Base-by-base conservation (phyloP, 2,113 vertebrate genomes). In the Rousettus leschenaultii region DNA sequence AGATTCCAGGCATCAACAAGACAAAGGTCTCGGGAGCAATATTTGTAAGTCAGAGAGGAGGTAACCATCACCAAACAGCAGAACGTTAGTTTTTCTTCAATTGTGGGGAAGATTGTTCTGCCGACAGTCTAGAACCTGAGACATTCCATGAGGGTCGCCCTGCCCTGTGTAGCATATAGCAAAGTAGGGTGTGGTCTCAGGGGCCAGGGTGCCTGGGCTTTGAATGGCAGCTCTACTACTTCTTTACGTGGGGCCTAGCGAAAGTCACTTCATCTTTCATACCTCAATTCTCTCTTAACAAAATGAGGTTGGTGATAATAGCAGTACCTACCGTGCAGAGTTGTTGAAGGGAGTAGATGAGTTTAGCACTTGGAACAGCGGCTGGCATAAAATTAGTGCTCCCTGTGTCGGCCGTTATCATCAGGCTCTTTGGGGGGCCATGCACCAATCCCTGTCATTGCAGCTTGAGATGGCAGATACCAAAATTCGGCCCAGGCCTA, bases 191-290 rank as follows among this genome's bases (percentile, higher is more conserved):
- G 1, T 3, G 6, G 26, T 38, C 40, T 90, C 48, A 35, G 40
- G 86, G 57, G 21, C 51, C 28, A 22, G 18, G 43, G 14, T 2
- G 6, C 38, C 78, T 51, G 61, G 28, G 40, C 5, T 61, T 53
- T 38, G 68, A 70, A 35, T 59, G 65, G 22, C 86, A 35, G 51
- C 19, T 55, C 51, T 10, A 43, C 28, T 48, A 2, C 38, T 38
- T 75, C 30, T 21, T 78, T 26, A 38, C n/a, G 3, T 13, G 43
- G 51, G 78, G 92, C 73, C 28, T 45, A 33, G 45, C 3, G 21
- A 33, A 85, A 48, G 78, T 78, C 77, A 78, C 63, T 48, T 70
- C 13, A 78, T 51, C 55, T 85, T 63, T 61, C n/a, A 10, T 93
- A 45, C 24, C 77, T 77, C 68, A 63, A 6, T 11, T 51, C 40